Evolutionary conservation across 2,797 vertebrate genomes (phyloP).

Genomic region (Sebastiscus albofasciatus): DNA sequence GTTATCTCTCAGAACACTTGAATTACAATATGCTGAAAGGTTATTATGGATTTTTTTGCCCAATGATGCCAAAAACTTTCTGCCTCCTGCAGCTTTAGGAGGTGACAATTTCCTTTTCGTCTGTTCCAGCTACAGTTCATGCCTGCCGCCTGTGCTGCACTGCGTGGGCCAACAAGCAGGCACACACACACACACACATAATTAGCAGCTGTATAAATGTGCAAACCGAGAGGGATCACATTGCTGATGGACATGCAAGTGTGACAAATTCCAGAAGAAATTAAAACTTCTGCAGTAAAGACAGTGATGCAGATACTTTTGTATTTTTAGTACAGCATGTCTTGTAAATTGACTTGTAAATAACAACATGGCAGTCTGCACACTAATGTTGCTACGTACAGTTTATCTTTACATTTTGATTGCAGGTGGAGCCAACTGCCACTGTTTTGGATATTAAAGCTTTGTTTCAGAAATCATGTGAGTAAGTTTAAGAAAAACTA

Average conservation of each 20-base stretch:
- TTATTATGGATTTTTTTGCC: too few relatives aligned
- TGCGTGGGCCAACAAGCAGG: background rate
- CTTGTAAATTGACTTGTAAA: background rate
- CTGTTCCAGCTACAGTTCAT: slow-evolving; percentile 48
- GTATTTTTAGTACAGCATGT: background rate
- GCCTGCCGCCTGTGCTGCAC: background rate
- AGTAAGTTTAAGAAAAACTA: slow-evolving; percentile 60
- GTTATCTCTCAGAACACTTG: too few relatives aligned
- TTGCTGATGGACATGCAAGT: slow-evolving; percentile 17
- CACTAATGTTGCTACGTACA: background rate
- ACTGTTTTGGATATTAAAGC: slow-evolving; percentile 93
- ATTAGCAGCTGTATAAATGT: slow-evolving; percentile 42
- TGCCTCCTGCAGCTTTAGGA: slow-evolving; percentile 30
- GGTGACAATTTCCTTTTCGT: slow-evolving; percentile 68
- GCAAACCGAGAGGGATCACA: background rate
- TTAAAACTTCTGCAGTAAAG: background rate
- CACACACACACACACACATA: background rate
- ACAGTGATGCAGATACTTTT: background rate
- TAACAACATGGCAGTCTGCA: background rate
- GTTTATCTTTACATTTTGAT: slow-evolving; percentile 20
- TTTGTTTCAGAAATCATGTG: slow-evolving; percentile 93
- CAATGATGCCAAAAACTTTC: too few relatives aligned
- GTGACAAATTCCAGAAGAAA: slow-evolving; percentile 6
- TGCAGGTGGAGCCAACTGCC: slow-evolving; percentile 93
- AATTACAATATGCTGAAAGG: too few relatives aligned